Percentiles rank a stretch among this genome's conserved stretches.
Conservation (phyloP, 2,113 vertebrate species). For the Pelobates fuscus region DNA sequence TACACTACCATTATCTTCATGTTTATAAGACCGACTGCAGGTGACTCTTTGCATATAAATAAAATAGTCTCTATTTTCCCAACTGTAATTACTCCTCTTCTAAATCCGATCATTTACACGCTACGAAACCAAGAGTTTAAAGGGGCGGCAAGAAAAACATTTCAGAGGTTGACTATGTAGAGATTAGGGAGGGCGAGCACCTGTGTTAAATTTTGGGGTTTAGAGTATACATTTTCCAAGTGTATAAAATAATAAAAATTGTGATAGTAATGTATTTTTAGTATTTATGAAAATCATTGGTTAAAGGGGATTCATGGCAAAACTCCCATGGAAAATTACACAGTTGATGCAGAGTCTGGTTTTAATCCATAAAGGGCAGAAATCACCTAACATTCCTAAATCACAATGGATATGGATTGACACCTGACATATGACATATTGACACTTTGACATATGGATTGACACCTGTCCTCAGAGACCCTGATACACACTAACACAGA, state of each 20-base stretch:
- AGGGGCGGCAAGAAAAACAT: background rate
- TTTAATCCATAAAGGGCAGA: too few relatives aligned
- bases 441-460: too few relatives aligned
- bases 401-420: too few relatives aligned
- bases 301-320: too few relatives aligned
- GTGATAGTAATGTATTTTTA: background rate
- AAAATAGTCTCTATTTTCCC: conserved; percentile 5
- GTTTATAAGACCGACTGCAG: conserved; percentile 10
- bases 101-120: conserved; percentile 27
- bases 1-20: conserved; percentile 23
- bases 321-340: too few relatives aligned
- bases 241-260: background rate
- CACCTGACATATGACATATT: too few relatives aligned
- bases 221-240: too few relatives aligned
- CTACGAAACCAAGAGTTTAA: conserved; percentile 17
- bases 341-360: too few relatives aligned
- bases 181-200: background rate
- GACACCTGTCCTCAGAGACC: too few relatives aligned
- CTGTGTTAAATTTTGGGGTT: background rate
- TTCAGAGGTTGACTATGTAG: background rate
- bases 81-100: conserved; percentile 16
- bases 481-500: too few relatives aligned
- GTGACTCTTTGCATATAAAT: conserved; percentile 1
- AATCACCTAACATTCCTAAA: too few relatives aligned
- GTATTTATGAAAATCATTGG: background rate